Percentiles rank a stretch among this genome's conserved stretches.
Conservation (phyloP, 2,888 invertebrate genomes). For the Steinernema carpocapsae region DNA sequence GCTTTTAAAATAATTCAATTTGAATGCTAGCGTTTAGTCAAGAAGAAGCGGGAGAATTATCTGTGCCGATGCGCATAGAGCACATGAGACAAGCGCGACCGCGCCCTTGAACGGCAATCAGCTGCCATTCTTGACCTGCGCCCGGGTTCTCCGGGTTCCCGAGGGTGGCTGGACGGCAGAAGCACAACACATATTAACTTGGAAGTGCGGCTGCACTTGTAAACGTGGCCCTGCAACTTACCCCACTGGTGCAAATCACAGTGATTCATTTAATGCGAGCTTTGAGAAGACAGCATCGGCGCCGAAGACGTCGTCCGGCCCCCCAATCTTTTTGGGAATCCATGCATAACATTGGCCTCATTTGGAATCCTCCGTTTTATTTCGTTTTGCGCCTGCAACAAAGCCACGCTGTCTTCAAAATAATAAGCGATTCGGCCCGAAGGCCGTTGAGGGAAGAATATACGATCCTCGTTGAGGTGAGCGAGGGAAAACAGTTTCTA, state of each 20-base stretch:
- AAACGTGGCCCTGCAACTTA: background rate
- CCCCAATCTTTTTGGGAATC: background rate
- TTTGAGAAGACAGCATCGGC: no score
- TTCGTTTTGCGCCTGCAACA: background rate
- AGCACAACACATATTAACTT: background rate
- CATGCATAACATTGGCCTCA: slow-evolving; percentile 6
- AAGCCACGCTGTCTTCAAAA: background rate
- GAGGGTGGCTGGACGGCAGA: background rate
- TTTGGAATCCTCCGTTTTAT: background rate
- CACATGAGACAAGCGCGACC: slow-evolving; percentile 22
- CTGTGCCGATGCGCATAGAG: slow-evolving; percentile 4
- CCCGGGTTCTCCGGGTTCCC: background rate
- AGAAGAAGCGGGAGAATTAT: slow-evolving; percentile 35
- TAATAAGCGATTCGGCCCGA: no score
- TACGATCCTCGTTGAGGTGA: no score
- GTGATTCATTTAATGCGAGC: no score
- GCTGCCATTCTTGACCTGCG: slow-evolving; percentile 32
- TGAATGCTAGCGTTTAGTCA: slow-evolving; percentile 30
- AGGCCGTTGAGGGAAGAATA: no score
- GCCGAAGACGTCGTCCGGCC: no score
- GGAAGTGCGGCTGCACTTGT: background rate
- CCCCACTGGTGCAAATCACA: no score
- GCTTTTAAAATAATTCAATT: slow-evolving; percentile 36
- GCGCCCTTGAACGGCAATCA: slow-evolving; percentile 23
- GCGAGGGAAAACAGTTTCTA: no score